phyloP scores from a whole-genome alignment of 23 tunicate genomes.

The Botrylloides violaceus region DNA sequence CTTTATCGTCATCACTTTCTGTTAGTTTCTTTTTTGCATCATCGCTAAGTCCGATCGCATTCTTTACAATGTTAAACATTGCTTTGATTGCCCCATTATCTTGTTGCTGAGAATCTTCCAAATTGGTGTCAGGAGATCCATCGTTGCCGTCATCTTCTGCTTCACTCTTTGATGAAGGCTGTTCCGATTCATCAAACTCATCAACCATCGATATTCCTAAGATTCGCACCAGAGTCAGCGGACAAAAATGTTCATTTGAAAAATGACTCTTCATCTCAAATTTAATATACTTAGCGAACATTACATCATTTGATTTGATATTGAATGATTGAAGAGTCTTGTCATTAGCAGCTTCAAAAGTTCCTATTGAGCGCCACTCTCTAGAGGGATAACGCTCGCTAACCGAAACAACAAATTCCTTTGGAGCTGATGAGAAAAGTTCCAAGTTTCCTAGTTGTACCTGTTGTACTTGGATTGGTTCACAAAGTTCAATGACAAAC shows the following conservation, averaged over 20 bases:
- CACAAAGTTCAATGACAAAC: conserved; percentile 88
- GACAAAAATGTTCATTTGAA: conserved; percentile 93
- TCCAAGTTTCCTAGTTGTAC: conserved; percentile 77
- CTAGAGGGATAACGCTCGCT: conserved; percentile 89
- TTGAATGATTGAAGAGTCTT: conserved; percentile 61
- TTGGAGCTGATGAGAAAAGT: conserved; percentile 76
- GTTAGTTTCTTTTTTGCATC: conserved; percentile 16
- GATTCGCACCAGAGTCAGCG: conserved; percentile 70
- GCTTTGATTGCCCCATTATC: conserved; percentile 35
- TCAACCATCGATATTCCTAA: conserved; percentile 95
- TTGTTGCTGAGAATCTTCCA: background rate
- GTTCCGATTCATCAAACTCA: conserved; percentile 61
- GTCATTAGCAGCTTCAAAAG: conserved; percentile 72
- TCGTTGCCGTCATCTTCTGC: background rate
- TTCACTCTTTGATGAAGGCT: conserved; percentile 12
- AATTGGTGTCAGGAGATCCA: background rate
- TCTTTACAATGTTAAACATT: conserved; percentile 58
- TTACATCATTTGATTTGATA: conserved; percentile 31
- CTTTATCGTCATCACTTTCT: background rate
- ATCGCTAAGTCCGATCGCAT: conserved; percentile 65
- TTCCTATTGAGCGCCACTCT: conserved; percentile 71
- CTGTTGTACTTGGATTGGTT: conserved; percentile 89
- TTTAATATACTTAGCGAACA: conserved; percentile 91
- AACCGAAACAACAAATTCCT: conserved; percentile 51
- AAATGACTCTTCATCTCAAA: conserved; percentile 89